Base-by-base conservation (phyloP, 2,888 invertebrate genomes). In the Entomobrya proxima region DNA sequence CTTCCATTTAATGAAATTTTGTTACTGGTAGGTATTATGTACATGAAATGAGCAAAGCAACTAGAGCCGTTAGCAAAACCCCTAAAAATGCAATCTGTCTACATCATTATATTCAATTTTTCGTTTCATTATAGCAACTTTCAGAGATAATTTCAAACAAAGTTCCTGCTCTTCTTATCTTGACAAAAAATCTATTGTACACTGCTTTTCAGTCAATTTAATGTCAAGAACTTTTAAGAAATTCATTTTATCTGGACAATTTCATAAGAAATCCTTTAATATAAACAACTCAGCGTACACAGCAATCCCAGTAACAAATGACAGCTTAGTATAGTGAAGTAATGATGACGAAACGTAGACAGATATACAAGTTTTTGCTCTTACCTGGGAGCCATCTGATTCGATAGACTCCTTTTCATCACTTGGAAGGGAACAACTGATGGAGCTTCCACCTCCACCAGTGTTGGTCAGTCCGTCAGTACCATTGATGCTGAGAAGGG, bases 341-440 rank as follows among this genome's bases (percentile, higher is more conserved):
- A 80, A 74, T 75, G 40, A 24, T 47, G 24, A 50, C 27, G 15
- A 72, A 21, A 47, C 35, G 7, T 47, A 30, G 18, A 58, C 9
- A 83, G 27, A 74, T 11, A 21, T 24, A 58, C 37, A 24, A 55
- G 24, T 52, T 35, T 30, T 15, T 35, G n/a, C n/a, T n/a, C 50
- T 61, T 88, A 90, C 90, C 88, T 89, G 89, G 24, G 89, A 89
- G 61, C 85, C 88, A 67, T 90, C 90, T 30, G 89, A 89, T 86
- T 89, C 90, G 74, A 89, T 87, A 55, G 90, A 90, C 79, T 90
- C 90, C 78, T 89, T 90, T 85, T 90, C 90, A 84, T 89, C 90
- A 86, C 88, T 88, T 40, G 90, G 89, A 84, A 90, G 89, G 69
- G 90, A 90, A 80, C 89, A 90, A 80, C 89, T 89, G 55, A 87